These are phyloP conservation scores for Drosophila neocordata DNA, from an alignment of 1,140 invertebrate genomes.

Conservation along the genomic window DNA sequence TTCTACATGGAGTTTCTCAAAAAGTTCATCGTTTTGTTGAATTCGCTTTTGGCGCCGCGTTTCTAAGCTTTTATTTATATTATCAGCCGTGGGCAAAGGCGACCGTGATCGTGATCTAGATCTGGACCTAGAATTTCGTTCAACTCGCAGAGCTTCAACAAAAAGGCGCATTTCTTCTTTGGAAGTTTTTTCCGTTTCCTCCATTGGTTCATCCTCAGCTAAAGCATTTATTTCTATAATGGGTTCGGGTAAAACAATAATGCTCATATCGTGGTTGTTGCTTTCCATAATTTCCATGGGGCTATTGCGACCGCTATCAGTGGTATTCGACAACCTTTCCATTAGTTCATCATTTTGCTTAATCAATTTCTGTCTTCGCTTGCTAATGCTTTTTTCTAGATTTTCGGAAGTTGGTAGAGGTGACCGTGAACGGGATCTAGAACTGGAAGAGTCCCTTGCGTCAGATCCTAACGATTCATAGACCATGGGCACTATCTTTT, in stretches of 20 bases:
- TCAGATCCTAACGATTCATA: constrained; percentile 28
- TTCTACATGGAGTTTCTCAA: constrained; percentile 52
- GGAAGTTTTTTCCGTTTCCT: constrained; percentile 16
- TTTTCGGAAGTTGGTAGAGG: constrained; percentile 57
- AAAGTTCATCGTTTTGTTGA: constrained; percentile 67
- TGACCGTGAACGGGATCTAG: constrained; percentile 49
- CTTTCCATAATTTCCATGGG: constrained; percentile 43
- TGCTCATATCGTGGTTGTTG: constrained; percentile 13
- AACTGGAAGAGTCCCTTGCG: background rate
- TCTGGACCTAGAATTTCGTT: constrained; percentile 41
- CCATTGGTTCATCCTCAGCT: constrained; percentile 28
- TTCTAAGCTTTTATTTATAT: constrained; percentile 64
- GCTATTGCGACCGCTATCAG: background rate
- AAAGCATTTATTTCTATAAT: constrained; percentile 58
- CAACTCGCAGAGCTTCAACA: constrained; percentile 53
- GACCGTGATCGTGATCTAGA: constrained; percentile 65
- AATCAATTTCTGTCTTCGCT: constrained; percentile 47
- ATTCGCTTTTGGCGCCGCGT: constrained; percentile 56
- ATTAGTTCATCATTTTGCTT: constrained; percentile 59
- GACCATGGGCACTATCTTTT: constrained; percentile 40
- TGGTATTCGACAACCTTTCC: constrained; percentile 40
- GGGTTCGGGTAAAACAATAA: constrained; percentile 39
- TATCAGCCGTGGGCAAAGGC: constrained; percentile 66
- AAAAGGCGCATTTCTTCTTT: constrained; percentile 54
- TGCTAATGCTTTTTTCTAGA: constrained; percentile 52